Evolutionary conservation across 2,888 invertebrate genomes (phyloP).

Genomic region (Aquatica leii): DNA sequence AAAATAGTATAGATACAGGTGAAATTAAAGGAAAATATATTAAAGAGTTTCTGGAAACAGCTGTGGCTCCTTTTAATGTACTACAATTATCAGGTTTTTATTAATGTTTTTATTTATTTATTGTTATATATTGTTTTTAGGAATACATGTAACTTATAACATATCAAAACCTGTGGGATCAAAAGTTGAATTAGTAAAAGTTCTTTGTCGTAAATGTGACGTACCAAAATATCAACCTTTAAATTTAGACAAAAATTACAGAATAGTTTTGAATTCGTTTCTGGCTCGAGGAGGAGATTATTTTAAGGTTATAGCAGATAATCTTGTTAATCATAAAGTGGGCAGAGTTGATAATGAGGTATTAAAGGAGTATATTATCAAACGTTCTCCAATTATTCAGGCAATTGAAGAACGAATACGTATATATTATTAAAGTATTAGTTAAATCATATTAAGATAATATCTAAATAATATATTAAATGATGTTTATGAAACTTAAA

Average conservation of each 20-base stretch:
- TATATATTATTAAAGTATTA: not conserved
- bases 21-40: constrained; percentile 36
- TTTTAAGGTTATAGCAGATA: constrained; percentile 62
- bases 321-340: constrained; percentile 60
- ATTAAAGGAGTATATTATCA: constrained; percentile 62
- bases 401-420: not conserved
- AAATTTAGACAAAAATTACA: constrained; percentile 64
- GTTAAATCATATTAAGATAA: no score
- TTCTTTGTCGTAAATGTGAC: constrained; percentile 71
- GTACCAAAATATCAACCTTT: constrained; percentile 71
- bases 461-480: not conserved
- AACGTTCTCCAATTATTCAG: constrained; percentile 59
- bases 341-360: constrained; percentile 64
- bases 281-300: constrained; percentile 75
- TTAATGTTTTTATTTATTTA: not conserved
- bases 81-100: constrained; percentile 69
- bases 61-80: constrained; percentile 56
- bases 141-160: constrained; percentile 70
- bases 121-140: constrained; percentile 53
- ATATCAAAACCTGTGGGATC: constrained; percentile 65
- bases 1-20: constrained; percentile 70
- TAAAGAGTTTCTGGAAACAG: constrained; percentile 62
- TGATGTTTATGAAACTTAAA: not conserved
- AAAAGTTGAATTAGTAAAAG: constrained; percentile 65
- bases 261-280: constrained; percentile 67